Percentiles rank a stretch among this genome's conserved stretches.
phyloP scores from a whole-genome alignment of 2,888 invertebrate species.

The Ethmia dodecea region DNA sequence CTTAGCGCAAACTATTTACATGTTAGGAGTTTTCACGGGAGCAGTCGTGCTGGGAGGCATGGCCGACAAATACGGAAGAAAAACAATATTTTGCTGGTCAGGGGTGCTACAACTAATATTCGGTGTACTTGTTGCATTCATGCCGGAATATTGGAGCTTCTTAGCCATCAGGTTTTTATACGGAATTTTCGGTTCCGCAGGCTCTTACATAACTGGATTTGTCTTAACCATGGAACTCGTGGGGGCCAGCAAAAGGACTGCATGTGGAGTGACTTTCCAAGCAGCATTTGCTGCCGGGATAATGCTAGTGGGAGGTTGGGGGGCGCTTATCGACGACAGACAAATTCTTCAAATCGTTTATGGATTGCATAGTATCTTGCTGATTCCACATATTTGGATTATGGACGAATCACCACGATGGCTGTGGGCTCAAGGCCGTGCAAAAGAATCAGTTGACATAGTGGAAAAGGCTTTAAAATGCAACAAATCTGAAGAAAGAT shows the following conservation, averaged over 20 bases:
- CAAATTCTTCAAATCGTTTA: slow-evolving; percentile 87
- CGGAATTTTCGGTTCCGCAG: slow-evolving; percentile 91
- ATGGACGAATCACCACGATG: slow-evolving; percentile 94
- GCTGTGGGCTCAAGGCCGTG: slow-evolving; percentile 90
- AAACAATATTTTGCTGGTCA: slow-evolving; percentile 89
- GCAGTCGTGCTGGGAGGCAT: slow-evolving; percentile 88
- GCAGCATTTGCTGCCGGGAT: slow-evolving; percentile 88
- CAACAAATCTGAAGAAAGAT: slow-evolving; percentile 79
- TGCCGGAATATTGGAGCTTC: slow-evolving; percentile 87
- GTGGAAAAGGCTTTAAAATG: slow-evolving; percentile 85
- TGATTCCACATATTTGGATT: slow-evolving; percentile 90
- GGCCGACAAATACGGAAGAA: slow-evolving; percentile 90
- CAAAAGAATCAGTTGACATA: slow-evolving; percentile 84
- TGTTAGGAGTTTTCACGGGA: slow-evolving; percentile 92
- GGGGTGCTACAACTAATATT: slow-evolving; percentile 84
- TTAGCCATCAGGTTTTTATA: slow-evolving; percentile 82
- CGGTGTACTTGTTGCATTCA: slow-evolving; percentile 85
- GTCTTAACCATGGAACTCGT: slow-evolving; percentile 90
- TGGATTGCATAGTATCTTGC: slow-evolving; percentile 84
- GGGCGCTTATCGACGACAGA: slow-evolving; percentile 84
- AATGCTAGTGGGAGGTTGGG: slow-evolving; percentile 91
- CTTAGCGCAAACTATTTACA: slow-evolving; percentile 85
- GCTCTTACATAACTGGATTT: slow-evolving; percentile 83
- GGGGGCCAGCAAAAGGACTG: slow-evolving; percentile 86
- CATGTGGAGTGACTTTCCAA: slow-evolving; percentile 89